Base-by-base conservation (phyloP, 2,797 vertebrate species). In the Urocyon cinereoargenteus region DNA sequence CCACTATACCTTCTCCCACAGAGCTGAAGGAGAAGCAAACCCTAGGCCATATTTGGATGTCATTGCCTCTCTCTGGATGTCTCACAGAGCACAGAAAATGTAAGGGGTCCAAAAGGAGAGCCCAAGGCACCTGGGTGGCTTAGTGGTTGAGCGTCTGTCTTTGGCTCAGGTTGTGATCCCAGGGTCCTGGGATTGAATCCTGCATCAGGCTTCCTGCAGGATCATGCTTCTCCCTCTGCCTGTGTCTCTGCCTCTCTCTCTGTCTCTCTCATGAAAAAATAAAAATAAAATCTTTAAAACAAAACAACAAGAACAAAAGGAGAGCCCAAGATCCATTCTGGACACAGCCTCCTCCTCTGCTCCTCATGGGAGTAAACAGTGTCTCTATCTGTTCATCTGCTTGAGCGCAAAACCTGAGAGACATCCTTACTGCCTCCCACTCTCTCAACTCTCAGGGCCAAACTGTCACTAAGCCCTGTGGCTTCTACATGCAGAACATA, bases 341-440 rank as follows among this genome's bases (percentile, higher is more conserved):
- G 73, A 90, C 36, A 49, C 0, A 26, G 31, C 36, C 73, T 26
- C 49, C 45, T 72, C 36, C 81, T 96, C 83, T 94, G 31, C 59
- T 92, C 61, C 34, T 55, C 70, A 62, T 34, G 40, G 34, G 40
- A 45, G 22, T 66, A 22, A 95, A 59, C 28, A 97, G 53, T 31
- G 24, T 83, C 64, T 64, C 79, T 81, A 21, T 62, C 64, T 92
- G 68, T 66, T 94, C 40, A 89, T 28, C 3, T 93, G 84, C 72
- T 94, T 72, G 64, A 64, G 31, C 28, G 90, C 82, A 57, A 86
- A 86, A 82, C 26, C 91, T 79, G 31, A 90, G 66, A 78, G 73
- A 61, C 2, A 11, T 51, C 18, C 24, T 53, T 92, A 36, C 36
- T 2, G 1, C n/a, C 49, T 77, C 34, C 49, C 14, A 64, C 57